phyloP scores from a whole-genome alignment of 2,797 vertebrate genomes.

The Lithobates sylvaticus region DNA sequence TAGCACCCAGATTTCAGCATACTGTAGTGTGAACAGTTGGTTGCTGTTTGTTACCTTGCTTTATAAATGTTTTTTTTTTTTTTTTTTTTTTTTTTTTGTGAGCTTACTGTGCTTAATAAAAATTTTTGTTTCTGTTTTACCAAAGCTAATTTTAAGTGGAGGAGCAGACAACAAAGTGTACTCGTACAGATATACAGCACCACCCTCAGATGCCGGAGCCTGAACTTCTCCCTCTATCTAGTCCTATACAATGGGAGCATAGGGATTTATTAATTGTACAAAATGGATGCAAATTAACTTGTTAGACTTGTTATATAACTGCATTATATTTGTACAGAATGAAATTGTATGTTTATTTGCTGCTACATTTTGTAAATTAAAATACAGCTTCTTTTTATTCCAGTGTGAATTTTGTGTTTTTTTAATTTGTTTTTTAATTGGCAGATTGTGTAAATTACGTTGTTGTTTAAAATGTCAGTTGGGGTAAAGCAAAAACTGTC shows the following conservation, averaged over 20 bases:
- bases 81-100: too few species aligned
- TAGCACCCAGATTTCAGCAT: too few species aligned
- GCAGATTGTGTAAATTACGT: too few species aligned
- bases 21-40: too few species aligned
- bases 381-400: not conserved
- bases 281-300: not conserved
- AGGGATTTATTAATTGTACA: not conserved
- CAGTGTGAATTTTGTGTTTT: too few species aligned
- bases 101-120: too few species aligned
- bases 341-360: not conserved
- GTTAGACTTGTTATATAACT: slow-evolving; percentile 17
- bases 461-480: too few species aligned
- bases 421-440: too few species aligned
- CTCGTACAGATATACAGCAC: slow-evolving; percentile 87
- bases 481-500: too few species aligned
- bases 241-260: not conserved
- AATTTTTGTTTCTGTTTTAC: slow-evolving; percentile 15
- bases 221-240: slow-evolving; percentile 67
- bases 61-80: too few species aligned
- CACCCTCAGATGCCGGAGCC: slow-evolving; percentile 85
- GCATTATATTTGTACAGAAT: slow-evolving; percentile 31
- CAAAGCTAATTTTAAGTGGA: slow-evolving; percentile 91
- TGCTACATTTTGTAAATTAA: slow-evolving; percentile 10
- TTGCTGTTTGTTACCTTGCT: too few species aligned
- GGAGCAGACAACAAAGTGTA: slow-evolving; percentile 98